phyloP scores from a whole-genome alignment of 2,797 vertebrate genomes.

The Dendrocincla fuliginosa region DNA sequence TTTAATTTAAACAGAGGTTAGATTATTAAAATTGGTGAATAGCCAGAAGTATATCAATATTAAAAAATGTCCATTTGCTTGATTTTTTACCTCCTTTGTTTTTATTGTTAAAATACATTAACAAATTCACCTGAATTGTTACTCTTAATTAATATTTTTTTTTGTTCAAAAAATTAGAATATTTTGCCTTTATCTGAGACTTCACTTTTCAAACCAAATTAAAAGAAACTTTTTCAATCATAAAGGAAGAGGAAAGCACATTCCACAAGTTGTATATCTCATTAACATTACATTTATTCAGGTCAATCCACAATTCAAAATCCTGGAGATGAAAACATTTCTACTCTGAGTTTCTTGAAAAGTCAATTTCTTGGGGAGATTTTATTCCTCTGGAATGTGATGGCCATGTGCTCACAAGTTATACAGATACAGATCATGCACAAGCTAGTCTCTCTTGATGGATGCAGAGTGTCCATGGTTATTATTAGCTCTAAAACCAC shows the following conservation, averaged over 20 bases:
- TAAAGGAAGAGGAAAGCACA: background rate
- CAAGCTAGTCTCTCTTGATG: background rate
- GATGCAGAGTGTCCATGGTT: background rate
- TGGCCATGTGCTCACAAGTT: background rate
- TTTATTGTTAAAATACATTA: background rate
- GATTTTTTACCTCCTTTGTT: conserved; percentile 4
- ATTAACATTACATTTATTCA: background rate
- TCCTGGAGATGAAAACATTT: background rate
- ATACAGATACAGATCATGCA: background rate
- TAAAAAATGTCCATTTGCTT: conserved; percentile 16
- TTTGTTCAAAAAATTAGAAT: background rate
- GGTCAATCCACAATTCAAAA: background rate
- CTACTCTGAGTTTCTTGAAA: background rate
- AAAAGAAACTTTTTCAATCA: background rate
- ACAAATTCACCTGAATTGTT: background rate
- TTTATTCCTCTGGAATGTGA: background rate
- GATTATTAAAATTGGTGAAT: conserved; percentile 37
- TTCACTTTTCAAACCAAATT: background rate
- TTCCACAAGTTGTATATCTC: background rate
- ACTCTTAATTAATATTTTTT: background rate
- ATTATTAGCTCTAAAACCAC: background rate
- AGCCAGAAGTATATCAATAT: conserved; percentile 38
- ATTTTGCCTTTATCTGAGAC: background rate
- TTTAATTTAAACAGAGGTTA: conserved; percentile 63
- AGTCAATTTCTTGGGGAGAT: background rate